Evolutionary conservation across 2,888 invertebrate genomes (phyloP), one percentile per base, ranked within the genome.

Genomic region (Baronia brevicornis): DNA sequence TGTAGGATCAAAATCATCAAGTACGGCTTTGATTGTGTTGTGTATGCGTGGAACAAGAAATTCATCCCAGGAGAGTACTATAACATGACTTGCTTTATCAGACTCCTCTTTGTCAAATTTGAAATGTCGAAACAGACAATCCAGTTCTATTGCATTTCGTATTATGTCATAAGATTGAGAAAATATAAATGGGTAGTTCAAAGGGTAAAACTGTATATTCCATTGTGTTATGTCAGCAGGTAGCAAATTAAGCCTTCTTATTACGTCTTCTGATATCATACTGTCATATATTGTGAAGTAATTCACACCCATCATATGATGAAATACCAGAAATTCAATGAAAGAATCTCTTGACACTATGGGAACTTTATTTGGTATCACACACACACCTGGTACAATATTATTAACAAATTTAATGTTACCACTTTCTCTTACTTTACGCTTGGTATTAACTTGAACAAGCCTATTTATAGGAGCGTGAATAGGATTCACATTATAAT

Each of bases 281-380:
- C 80, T 87, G 44, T 90, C 88, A 51, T 91, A 91, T 38, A 90
- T 84, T 24, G 90, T 82, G 51, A 90, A 91, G 41, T 87, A 84
- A 46, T 88, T 82, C 2, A 91, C 79, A 1, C 91, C 91, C 57
- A 91, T 80, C 48, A 89, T 71, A 45, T 87, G 86, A 43, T 92
- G 90, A 53, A 87, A 90, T 11, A 88, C 87, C 24, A 91, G 53
- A 51, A 91, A 91, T 51, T 90, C 88, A 29, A 90, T 78, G 41
- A 91, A 86, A 6, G 86, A 70, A 48, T 85, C 84, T 45, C 86
- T 82, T 2, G 82, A 80, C 8, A 88, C 68, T 6, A 84, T 61
- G 2, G 85, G 87, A 27, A 82, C 69, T 51, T 77, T 67, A 21
- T 87, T 86, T 1, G 91, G 90, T 44, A 86, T 77, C 3, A 91